A percentile compares a stretch with the other conserved stretches of the same genome.
Evolutionary conservation across 2,797 vertebrate species (phyloP).

Genomic region (Gallinago stenura): DNA sequence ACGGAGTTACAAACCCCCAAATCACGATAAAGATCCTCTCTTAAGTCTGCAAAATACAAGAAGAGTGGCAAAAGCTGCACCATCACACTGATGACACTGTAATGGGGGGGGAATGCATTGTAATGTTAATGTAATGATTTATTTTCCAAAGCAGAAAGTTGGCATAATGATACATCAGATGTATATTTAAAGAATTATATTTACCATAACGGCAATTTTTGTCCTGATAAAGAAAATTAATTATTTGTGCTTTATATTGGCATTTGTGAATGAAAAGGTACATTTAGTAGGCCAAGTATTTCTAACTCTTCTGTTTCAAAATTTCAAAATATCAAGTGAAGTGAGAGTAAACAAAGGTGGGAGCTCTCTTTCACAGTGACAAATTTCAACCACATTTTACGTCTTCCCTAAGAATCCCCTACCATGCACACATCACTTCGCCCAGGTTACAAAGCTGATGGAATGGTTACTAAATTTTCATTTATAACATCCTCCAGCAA

Average conservation of each 20-base stretch:
- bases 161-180: not conserved
- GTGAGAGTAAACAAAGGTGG: not conserved
- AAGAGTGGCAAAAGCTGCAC: not conserved
- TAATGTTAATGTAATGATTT: not conserved
- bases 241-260: not conserved
- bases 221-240: not conserved
- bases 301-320: not conserved
- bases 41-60: not conserved
- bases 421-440: conserved; percentile 91
- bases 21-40: not conserved
- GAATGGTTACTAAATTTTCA: conserved; percentile 99
- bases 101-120: not conserved
- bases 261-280: not conserved
- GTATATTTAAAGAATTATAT: not conserved
- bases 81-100: not conserved
- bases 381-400: not conserved
- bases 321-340: not conserved
- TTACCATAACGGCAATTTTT: not conserved
- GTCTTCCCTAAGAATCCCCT: not conserved
- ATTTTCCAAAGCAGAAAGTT: not conserved
- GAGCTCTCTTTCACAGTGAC: not conserved
- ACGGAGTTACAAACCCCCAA: not conserved
- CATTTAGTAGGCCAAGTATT: not conserved
- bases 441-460: conserved; percentile 94
- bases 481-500: conserved; percentile 99